Base-by-base conservation (phyloP, 1,140 invertebrate genomes). In the Anthonomus grandis region DNA sequence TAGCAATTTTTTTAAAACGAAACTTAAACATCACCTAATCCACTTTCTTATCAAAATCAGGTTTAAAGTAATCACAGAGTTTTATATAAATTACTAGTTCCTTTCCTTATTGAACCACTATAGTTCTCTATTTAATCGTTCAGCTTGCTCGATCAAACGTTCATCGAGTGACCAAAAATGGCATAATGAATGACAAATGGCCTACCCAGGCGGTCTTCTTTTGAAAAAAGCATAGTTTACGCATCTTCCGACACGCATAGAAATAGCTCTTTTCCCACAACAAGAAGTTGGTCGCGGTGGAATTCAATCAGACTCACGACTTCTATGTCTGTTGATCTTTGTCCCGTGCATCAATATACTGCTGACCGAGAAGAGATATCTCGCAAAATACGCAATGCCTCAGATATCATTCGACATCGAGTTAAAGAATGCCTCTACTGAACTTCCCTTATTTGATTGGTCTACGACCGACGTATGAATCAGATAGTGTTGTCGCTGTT, bases 361-460 rank as follows among this genome's bases (percentile, higher is more conserved):
- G n/a, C n/a, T n/a, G n/a, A n/a, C n/a, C n/a, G n/a, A n/a, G n/a
- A 46, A 57, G 36, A 57, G 56, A 46, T 58, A 45, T 24, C 56
- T 41, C 56, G 46, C 56, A 58, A 58, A 52, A 58, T 58, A 51
- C 34, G 22, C 38, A 25, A 58, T 39, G 36, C 19, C 39, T 27
- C 44, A 42, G 48, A 58, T 58, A 58, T 37, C 23, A 58, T 58
- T 49, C 56, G 56, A 58, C 56, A n/a, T n/a, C n/a, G n/a, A 58
- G 22, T 24, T 52, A 25, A 51, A 36, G 49, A 45, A 57, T 25
- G 42, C 27, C n/a, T n/a, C 48, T 57, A 41, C 24, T 36, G 48
- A 45, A 41, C 41, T 42, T 36, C 41, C 42, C 24, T n/a, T n/a
- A n/a, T n/a, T 36, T 50, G 31, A 52, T 58, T 52, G 49, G 19